Percentiles rank a stretch among this genome's conserved stretches.
Evolutionary conservation across 23 tunicate species (phyloP).

Genomic region (Trididemnum clinides): DNA sequence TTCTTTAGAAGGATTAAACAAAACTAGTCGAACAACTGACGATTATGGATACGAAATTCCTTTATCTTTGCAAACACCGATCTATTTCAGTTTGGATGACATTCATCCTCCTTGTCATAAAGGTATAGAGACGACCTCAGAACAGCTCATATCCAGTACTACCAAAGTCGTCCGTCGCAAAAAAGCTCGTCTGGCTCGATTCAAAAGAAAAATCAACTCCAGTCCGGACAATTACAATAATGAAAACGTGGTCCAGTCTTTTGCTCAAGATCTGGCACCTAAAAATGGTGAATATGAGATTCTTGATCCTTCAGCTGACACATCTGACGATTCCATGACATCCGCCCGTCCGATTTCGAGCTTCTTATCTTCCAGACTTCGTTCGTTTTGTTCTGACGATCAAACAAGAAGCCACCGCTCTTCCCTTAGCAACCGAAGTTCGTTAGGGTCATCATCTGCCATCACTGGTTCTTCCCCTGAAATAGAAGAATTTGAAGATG

Average conservation of each 20-base stretch:
- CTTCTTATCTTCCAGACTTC: background rate
- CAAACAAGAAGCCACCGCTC: background rate
- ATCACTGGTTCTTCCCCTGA: background rate
- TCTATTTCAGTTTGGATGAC: background rate
- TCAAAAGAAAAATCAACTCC: background rate
- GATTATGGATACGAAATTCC: slow-evolving; percentile 26
- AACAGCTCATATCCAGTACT: background rate
- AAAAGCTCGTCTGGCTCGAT: slow-evolving; percentile 1
- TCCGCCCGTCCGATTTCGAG: too few species aligned
- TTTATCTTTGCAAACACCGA: background rate
- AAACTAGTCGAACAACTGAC: background rate
- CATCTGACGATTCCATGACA: too few species aligned
- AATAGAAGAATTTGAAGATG: slow-evolving; percentile 1
- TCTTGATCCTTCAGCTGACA: too few species aligned
- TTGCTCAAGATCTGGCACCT: too few species aligned
- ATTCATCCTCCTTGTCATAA: background rate
- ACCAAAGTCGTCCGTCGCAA: background rate
- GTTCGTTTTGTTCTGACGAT: background rate
- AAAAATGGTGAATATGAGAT: too few species aligned
- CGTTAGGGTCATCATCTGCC: background rate
- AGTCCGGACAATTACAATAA: too few species aligned
- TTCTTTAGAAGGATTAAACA: background rate
- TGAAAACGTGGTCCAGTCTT: too few species aligned
- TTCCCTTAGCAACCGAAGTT: background rate
- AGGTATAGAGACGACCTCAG: background rate